Percentiles rank a stretch among this genome's conserved stretches.
These are phyloP conservation scores for Cyrtonyx montezumae DNA, from an alignment of 2,113 vertebrate species.

Conservation along the genomic window DNA sequence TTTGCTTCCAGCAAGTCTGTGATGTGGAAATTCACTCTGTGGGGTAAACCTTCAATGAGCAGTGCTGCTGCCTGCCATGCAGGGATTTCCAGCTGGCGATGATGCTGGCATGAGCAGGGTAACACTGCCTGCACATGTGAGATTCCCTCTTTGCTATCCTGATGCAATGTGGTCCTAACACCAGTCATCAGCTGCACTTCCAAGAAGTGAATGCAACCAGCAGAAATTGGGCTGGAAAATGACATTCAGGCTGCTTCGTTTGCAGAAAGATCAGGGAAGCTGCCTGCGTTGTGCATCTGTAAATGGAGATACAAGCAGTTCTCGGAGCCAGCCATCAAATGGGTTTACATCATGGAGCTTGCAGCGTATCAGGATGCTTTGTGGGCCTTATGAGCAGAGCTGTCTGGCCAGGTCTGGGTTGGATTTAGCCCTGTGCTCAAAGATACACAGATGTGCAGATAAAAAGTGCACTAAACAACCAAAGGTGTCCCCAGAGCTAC, in stretches of 20 bases:
- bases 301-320: accelerated
- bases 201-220: not conserved
- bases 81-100: not conserved
- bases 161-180: accelerated
- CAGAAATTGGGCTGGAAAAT: not conserved
- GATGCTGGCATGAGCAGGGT: not conserved
- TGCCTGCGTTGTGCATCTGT: not conserved
- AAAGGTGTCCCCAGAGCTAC: not conserved
- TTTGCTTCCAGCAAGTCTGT: accelerated
- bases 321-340: not conserved
- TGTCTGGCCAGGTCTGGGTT: not conserved
- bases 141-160: not conserved
- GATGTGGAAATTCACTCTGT: not conserved
- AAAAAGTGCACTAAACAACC: not conserved
- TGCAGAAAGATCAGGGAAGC: not conserved
- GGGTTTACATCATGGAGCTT: accelerated
- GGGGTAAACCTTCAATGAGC: not conserved
- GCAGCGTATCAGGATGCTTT: not conserved
- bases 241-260: not conserved
- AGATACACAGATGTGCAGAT: not conserved
- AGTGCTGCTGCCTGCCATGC: not conserved
- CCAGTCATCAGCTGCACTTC: not conserved
- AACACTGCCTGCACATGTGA: accelerated
- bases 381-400: not conserved
- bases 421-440: not conserved